A percentile compares a stretch with the other conserved stretches of the same genome.
These are phyloP conservation scores for Ataeniobius toweri DNA, from an alignment of 2,797 vertebrate species.

Conservation along the genomic window DNA sequence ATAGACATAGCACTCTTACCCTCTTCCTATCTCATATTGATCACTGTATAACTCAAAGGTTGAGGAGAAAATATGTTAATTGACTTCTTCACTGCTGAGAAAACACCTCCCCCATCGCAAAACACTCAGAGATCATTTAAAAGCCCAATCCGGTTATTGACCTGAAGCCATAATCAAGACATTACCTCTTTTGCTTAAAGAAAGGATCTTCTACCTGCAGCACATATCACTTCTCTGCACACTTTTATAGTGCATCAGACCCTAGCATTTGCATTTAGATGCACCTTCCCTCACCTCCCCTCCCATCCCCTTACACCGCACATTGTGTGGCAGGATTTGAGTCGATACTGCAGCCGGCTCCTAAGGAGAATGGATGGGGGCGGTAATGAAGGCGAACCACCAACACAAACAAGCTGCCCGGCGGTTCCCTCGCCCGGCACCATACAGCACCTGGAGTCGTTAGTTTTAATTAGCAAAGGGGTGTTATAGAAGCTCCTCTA, in stretches of 20 bases:
- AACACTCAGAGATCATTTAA: slow-evolving; percentile 57
- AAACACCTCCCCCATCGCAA: slow-evolving; percentile 34
- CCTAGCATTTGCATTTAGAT: slow-evolving; percentile 80
- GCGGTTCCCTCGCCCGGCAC: slow-evolving; percentile 56
- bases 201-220: slow-evolving; percentile 43
- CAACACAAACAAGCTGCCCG: slow-evolving; percentile 78
- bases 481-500: slow-evolving; percentile 63
- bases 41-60: slow-evolving; percentile 54
- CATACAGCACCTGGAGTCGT: slow-evolving; percentile 78
- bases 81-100: slow-evolving; percentile 54
- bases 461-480: slow-evolving; percentile 82
- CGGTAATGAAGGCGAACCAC: slow-evolving; percentile 80
- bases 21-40: slow-evolving; percentile 55
- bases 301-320: slow-evolving; percentile 42
- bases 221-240: slow-evolving; percentile 48
- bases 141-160: slow-evolving; percentile 56
- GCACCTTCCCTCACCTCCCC: slow-evolving; percentile 34
- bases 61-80: slow-evolving; percentile 64
- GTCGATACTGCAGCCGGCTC: slow-evolving; percentile 71
- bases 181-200: slow-evolving; percentile 38
- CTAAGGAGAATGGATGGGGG: slow-evolving; percentile 81
- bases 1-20: slow-evolving; percentile 52
- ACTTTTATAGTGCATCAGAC: slow-evolving; percentile 55
- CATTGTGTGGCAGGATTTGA: slow-evolving; percentile 50
- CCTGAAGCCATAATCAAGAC: slow-evolving; percentile 50